Percentiles rank a stretch among this genome's conserved stretches.
These are phyloP conservation scores for Coranthus polyacanthus DNA, from an alignment of 2,797 vertebrate genomes.

Conservation along the genomic window DNA sequence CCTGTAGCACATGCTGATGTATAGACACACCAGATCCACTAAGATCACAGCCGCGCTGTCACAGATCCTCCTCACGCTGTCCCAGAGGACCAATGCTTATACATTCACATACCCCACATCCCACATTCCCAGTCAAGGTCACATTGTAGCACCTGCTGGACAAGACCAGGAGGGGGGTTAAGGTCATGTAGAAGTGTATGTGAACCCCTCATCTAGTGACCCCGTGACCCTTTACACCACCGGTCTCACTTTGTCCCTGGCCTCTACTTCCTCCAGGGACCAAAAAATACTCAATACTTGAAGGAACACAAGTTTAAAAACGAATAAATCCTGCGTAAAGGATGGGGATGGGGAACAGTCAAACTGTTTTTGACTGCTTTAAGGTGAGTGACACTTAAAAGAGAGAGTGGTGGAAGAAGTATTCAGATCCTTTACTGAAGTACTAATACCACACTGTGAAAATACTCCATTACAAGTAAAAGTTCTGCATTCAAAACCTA, in stretches of 20 bases:
- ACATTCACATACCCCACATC: slow-evolving; percentile 60
- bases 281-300: no score
- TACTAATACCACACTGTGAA: no score
- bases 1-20: slow-evolving; percentile 57
- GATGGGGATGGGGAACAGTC: no score
- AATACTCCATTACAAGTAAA: no score
- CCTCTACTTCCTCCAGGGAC: neutral
- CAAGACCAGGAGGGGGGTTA: neutral
- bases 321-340: no score
- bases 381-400: no score
- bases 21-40: slow-evolving; percentile 18
- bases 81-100: slow-evolving; percentile 56
- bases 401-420: no score
- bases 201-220: slow-evolving; percentile 30
- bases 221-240: slow-evolving; percentile 37
- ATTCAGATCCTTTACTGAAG: no score
- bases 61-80: slow-evolving; percentile 63
- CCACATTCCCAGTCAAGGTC: slow-evolving; percentile 53
- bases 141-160: slow-evolving; percentile 59
- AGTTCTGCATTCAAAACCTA: no score
- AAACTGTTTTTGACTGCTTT: no score
- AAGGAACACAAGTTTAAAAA: no score
- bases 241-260: slow-evolving; percentile 15
- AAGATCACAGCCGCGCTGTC: slow-evolving; percentile 68
- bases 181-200: slow-evolving; percentile 11